phyloP scores from a whole-genome alignment of 2,797 vertebrate genomes.

The Rhyacichthys aspro region DNA sequence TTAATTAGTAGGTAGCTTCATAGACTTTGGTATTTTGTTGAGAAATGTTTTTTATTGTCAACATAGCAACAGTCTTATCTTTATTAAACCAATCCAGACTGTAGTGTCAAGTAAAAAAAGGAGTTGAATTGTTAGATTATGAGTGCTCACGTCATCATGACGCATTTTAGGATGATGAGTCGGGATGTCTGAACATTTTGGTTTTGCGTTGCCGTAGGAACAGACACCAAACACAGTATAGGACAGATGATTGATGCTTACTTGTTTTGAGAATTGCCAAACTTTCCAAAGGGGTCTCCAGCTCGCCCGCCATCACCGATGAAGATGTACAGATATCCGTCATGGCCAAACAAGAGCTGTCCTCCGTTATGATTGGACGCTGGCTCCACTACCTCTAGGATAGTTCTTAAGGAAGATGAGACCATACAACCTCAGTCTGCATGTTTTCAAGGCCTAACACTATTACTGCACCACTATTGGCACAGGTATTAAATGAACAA shows the following conservation, averaged over 20 bases:
- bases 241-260: conserved; percentile 47
- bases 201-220: too few relatives aligned
- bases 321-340: conserved; percentile 86
- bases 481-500: too few relatives aligned
- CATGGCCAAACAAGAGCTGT: conserved; percentile 84
- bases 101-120: too few relatives aligned
- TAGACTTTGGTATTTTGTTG: too few relatives aligned
- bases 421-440: neutral
- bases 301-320: conserved; percentile 84
- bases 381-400: conserved; percentile 84
- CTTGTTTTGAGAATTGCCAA: conserved; percentile 89
- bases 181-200: too few relatives aligned
- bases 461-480: too few relatives aligned
- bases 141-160: too few relatives aligned
- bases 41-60: neutral
- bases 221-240: neutral
- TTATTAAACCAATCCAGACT: too few relatives aligned
- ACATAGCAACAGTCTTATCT: conserved; percentile 5
- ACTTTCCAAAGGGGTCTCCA: conserved; percentile 86
- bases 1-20: neutral
- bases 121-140: too few relatives aligned
- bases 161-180: too few relatives aligned
- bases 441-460: too few relatives aligned
- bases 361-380: conserved; percentile 89
- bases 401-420: conserved; percentile 63